Percentiles rank a stretch among this genome's conserved stretches.
These are phyloP conservation scores for Irena cyanogastra DNA, from an alignment of 2,113 vertebrate genomes.

Conservation along the genomic window DNA sequence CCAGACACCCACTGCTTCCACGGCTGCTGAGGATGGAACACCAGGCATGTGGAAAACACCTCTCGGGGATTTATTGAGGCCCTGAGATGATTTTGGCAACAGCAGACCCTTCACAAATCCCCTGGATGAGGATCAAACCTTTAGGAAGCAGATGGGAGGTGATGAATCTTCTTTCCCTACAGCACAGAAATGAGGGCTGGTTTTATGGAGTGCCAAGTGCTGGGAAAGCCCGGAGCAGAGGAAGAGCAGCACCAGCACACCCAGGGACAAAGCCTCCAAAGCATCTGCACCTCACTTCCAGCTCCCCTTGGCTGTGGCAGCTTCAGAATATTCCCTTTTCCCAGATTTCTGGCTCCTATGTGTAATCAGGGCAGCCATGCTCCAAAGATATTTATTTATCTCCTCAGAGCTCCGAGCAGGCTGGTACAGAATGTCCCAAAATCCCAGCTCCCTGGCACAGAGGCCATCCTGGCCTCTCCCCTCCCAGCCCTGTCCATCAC, in stretches of 20 bases:
- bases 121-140: slow-evolving; percentile 11
- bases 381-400: not conserved
- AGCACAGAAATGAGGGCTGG: not conserved
- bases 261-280: not conserved
- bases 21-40: not conserved
- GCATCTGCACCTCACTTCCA: not conserved
- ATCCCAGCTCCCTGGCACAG: not conserved
- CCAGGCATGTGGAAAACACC: not conserved
- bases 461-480: not conserved
- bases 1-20: not conserved
- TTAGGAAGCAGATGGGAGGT: not conserved
- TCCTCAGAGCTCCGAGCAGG: not conserved
- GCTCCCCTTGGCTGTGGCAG: not conserved
- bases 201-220: not conserved
- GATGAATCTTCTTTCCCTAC: not conserved
- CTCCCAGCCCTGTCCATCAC: not conserved
- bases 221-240: not conserved
- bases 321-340: not conserved
- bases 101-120: not conserved
- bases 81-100: not conserved
- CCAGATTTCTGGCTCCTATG: not conserved
- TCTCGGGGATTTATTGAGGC: not conserved
- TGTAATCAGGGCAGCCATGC: not conserved
- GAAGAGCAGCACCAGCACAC: not conserved
- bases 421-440: not conserved